Evolutionary conservation across 1,140 invertebrate genomes (phyloP), one percentile per base, ranked within the genome.

Genomic region (Lepidotrigona ventralis): DNA sequence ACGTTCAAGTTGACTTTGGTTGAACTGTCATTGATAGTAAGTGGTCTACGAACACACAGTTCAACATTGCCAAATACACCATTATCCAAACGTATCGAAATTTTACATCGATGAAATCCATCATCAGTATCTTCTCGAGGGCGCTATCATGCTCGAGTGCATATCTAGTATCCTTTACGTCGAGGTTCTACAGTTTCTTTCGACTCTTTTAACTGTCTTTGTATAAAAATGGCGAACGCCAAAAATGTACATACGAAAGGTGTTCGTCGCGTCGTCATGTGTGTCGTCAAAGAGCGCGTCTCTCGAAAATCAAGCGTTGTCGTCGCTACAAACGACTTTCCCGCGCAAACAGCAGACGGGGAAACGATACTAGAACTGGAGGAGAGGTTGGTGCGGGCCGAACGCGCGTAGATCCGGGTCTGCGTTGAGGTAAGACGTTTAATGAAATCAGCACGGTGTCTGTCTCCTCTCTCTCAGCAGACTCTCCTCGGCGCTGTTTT

Each of bases 1-100:
- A 92, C 98, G 99, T 91, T 98, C 96, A 92, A 99, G 95, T 88
- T 96, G 95, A 97, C 97, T 85, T 98, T 95, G 0, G 98, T 98
- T 0, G 98, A 98, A 92, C 99, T 99, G 91, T 99, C 98, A 17
- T 97, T 98, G 86, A 99, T 98, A 83, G 98, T 96, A 0, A 98
- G 98, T 14, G 97, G 98, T 78, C 97, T 95, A 23, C 97, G 94
- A 2, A 98, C 98, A 89, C 97, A 96, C 0, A 98, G 93, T 87
- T 97, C 96, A 14, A 98, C 98, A 92, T 97, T 96, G 12, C 97
- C 98, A 1, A 96, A 96, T 14, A 98, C 96, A 92, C 96, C 96
- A 91, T 96, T 98, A 66, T 94, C 97, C 0, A 97, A 92, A 0
- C 97, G 96, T 75, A 98, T 97, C 12, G 98, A 92, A 33, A 99